A percentile compares a stretch with the other conserved stretches of the same genome.
phyloP scores from a whole-genome alignment of 1,140 invertebrate genomes.

The Tribolium castaneum region DNA sequence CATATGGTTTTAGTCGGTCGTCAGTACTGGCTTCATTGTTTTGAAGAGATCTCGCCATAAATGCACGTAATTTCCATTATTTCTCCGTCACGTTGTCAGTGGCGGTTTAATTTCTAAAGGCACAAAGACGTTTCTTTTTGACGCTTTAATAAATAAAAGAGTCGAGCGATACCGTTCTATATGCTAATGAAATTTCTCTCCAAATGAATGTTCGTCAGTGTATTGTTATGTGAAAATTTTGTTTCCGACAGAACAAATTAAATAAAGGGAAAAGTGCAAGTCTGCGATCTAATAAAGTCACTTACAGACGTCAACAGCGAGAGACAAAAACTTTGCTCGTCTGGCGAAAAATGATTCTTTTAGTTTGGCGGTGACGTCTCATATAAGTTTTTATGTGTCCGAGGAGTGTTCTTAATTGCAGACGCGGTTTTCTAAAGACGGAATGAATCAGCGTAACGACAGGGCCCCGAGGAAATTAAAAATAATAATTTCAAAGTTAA shows the following conservation, averaged over 20 bases:
- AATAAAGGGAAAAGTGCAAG: neutral
- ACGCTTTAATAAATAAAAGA: neutral
- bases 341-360: neutral
- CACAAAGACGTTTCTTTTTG: neutral
- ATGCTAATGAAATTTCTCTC: neutral
- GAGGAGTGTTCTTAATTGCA: neutral
- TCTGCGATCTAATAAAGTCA: neutral
- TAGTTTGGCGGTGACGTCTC: neutral
- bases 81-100: neutral
- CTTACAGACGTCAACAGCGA: neutral
- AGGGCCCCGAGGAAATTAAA: neutral
- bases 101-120: neutral
- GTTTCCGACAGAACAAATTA: neutral
- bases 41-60: no score
- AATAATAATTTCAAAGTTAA: constrained; percentile 4
- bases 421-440: neutral
- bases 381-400: neutral
- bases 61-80: neutral
- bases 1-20: no score
- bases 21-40: no score
- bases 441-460: neutral
- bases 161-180: neutral
- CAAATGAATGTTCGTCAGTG: neutral
- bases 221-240: neutral
- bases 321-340: neutral